phyloP scores from a whole-genome alignment of 2,797 vertebrate species.

The Ctenosaura bakeri region DNA sequence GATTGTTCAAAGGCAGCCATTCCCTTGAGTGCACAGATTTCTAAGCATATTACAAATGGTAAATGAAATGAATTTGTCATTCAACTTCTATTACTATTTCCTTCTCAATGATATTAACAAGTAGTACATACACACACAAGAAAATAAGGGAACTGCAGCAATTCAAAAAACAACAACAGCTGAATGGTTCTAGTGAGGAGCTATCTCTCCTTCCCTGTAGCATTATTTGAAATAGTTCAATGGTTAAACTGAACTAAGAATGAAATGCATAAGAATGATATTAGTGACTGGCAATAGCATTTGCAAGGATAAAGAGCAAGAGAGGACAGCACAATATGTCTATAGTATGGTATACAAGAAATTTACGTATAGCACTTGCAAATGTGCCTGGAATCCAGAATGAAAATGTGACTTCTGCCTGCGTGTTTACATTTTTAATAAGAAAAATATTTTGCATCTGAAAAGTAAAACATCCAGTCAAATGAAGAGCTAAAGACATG shows the following conservation, averaged over 20 bases:
- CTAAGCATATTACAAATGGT: constrained; percentile 32
- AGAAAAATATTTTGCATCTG: neutral
- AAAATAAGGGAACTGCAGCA: constrained; percentile 40
- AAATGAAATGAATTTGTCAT: constrained; percentile 51
- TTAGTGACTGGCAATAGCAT: constrained; percentile 14
- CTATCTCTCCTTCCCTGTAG: neutral
- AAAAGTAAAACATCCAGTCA: neutral
- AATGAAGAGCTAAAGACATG: neutral
- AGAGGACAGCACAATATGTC: neutral
- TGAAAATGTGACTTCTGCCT: neutral
- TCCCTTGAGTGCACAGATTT: constrained; percentile 43
- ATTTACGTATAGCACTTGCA: neutral
- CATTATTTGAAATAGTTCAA: constrained; percentile 1
- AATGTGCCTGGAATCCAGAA: neutral
- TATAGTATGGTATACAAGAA: neutral
- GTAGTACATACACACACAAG: constrained; percentile 35
- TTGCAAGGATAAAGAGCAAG: constrained; percentile 9
- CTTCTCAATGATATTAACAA: constrained; percentile 37
- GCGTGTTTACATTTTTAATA: neutral
- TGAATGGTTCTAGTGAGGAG: neutral
- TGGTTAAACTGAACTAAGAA: constrained; percentile 18
- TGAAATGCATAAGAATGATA: constrained; percentile 21
- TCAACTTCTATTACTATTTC: constrained; percentile 35
- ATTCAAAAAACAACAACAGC: constrained; percentile 29
- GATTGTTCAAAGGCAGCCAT: neutral